These are phyloP conservation scores for Neofelis nebulosa DNA, from an alignment of 2,113 vertebrate genomes.

Conservation along the genomic window DNA sequence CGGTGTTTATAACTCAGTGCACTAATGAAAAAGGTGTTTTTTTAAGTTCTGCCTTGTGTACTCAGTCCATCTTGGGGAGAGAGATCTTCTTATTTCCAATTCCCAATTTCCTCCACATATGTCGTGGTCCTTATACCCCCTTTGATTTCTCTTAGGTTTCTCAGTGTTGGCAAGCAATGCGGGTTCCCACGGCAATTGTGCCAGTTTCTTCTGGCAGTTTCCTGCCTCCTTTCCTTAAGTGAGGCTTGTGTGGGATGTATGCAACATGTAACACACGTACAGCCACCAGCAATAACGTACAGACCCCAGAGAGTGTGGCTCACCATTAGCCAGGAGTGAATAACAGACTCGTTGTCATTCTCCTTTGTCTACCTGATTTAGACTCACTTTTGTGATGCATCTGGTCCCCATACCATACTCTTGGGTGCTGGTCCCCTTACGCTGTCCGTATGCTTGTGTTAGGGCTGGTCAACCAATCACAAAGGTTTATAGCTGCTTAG, in stretches of 20 bases:
- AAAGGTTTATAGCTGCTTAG: background rate
- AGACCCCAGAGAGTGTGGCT: no score
- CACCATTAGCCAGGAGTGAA: background rate
- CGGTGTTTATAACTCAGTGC: background rate
- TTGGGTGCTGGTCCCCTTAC: background rate
- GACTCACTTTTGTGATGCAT: background rate
- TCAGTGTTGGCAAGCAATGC: background rate
- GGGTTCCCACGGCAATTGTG: background rate
- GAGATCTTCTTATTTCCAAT: background rate
- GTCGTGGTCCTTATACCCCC: accelerated
- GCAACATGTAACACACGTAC: background rate
- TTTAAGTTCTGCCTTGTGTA: background rate
- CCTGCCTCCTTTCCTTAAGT: background rate
- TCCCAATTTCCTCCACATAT: background rate
- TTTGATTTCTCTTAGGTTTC: background rate
- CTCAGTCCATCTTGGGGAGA: background rate
- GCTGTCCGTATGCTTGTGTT: background rate
- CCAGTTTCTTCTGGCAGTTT: background rate
- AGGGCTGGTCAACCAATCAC: background rate
- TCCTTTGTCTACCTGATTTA: background rate
- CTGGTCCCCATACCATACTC: background rate
- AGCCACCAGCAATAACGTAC: background rate
- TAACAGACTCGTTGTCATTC: background rate
- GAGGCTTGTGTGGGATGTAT: background rate
- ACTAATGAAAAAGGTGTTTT: background rate